Percentiles rank a stretch among this genome's conserved stretches.
These are phyloP conservation scores for Diaphora mendica DNA, from an alignment of 2,888 invertebrate genomes.

Conservation along the genomic window DNA sequence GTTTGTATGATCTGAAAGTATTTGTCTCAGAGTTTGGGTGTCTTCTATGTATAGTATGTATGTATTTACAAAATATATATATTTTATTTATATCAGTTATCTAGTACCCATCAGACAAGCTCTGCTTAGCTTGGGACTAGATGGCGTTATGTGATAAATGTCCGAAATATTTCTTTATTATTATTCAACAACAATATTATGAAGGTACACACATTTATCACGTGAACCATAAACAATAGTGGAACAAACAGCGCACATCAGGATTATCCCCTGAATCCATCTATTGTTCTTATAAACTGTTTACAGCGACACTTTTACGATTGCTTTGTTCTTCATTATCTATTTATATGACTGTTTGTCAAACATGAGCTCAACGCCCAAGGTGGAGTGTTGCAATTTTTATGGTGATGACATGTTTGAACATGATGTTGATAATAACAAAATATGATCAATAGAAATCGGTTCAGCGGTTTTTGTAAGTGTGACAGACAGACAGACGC, in stretches of 20 bases:
- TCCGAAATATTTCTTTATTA: no score
- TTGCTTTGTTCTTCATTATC: conserved; percentile 45
- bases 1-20: no score
- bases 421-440: neutral
- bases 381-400: neutral
- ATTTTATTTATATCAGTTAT: no score
- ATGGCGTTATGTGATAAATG: no score
- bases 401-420: conserved; percentile 4
- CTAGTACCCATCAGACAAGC: no score
- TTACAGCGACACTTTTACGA: conserved; percentile 50
- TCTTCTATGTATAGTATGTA: no score
- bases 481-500: no score
- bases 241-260: conserved; percentile 37
- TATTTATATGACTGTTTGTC: conserved; percentile 40
- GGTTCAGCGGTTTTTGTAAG: no score
- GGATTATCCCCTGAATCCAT: conserved; percentile 55
- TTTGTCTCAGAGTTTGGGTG: no score
- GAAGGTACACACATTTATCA: conserved; percentile 13
- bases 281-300: conserved; percentile 51
- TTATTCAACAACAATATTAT: conserved; percentile 1
- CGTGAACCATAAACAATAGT: conserved; percentile 26
- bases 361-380: conserved; percentile 31
- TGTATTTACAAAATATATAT: no score
- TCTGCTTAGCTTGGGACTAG: no score
- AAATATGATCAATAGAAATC: neutral